Conservation (phyloP, 2,888 invertebrate genomes). For the Harpagoxenus sublaevis region DNA sequence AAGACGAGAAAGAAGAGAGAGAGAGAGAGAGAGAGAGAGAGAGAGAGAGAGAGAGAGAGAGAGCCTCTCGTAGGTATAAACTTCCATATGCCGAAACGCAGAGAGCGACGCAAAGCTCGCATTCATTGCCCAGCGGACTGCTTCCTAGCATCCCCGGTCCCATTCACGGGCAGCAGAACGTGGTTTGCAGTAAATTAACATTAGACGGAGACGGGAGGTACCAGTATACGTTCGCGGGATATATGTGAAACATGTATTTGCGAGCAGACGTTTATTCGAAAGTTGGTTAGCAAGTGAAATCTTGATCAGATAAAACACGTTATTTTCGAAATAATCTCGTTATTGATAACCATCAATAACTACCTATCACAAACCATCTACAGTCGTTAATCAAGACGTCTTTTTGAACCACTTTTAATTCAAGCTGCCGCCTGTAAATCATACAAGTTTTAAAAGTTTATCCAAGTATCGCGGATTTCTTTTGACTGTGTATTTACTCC, state of each 20-base stretch:
- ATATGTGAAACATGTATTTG: background rate
- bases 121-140: constrained; percentile 71
- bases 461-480: background rate
- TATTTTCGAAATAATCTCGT: background rate
- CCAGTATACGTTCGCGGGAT: background rate
- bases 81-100: constrained; percentile 3
- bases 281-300: background rate
- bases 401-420: background rate
- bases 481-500: background rate
- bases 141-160: constrained; percentile 65
- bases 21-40: constrained; percentile 37
- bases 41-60: constrained; percentile 6
- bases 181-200: constrained; percentile 74
- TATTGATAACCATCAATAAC: background rate
- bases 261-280: constrained; percentile 9
- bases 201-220: constrained; percentile 32
- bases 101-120: constrained; percentile 53
- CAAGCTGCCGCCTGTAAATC: background rate
- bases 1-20: background rate
- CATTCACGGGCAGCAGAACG: constrained; percentile 61
- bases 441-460: constrained; percentile 16
- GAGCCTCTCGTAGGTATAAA: constrained; percentile 38
- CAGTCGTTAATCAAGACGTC: background rate
- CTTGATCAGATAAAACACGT: background rate
- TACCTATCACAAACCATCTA: background rate